phyloP scores from a whole-genome alignment of 2,113 vertebrate species.

The Corythaeola cristata region DNA sequence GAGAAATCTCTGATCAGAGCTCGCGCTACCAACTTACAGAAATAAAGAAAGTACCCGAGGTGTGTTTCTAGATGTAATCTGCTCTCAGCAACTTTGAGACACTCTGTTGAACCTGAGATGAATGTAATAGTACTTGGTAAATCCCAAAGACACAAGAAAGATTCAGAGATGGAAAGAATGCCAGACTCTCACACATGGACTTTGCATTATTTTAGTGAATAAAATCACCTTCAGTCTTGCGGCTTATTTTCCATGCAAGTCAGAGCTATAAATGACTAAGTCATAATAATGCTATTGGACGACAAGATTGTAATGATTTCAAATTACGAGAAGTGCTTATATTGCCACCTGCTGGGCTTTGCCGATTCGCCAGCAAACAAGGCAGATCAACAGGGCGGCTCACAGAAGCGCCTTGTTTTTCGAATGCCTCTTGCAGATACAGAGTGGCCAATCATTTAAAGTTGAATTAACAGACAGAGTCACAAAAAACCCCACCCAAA shows the following conservation, averaged over 20 bases:
- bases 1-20: background rate
- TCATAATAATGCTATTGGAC: background rate
- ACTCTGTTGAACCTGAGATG: background rate
- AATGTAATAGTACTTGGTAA: background rate
- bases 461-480: background rate
- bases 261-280: background rate
- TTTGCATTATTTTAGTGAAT: slow-evolving; percentile 30
- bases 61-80: background rate
- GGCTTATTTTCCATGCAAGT: slow-evolving; percentile 21
- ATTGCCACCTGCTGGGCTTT: slow-evolving; percentile 76
- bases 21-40: background rate
- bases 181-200: background rate
- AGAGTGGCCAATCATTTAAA: background rate
- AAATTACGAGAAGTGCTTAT: slow-evolving; percentile 56
- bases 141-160: background rate
- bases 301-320: background rate
- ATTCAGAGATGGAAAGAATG: slow-evolving; percentile 7
- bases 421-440: background rate
- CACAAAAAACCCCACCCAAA: background rate
- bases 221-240: background rate
- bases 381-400: background rate
- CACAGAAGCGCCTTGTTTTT: background rate
- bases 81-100: background rate
- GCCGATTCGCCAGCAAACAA: background rate
- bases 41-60: background rate